Conservation (phyloP, 2,888 invertebrate genomes). For the Erebia ligea region DNA sequence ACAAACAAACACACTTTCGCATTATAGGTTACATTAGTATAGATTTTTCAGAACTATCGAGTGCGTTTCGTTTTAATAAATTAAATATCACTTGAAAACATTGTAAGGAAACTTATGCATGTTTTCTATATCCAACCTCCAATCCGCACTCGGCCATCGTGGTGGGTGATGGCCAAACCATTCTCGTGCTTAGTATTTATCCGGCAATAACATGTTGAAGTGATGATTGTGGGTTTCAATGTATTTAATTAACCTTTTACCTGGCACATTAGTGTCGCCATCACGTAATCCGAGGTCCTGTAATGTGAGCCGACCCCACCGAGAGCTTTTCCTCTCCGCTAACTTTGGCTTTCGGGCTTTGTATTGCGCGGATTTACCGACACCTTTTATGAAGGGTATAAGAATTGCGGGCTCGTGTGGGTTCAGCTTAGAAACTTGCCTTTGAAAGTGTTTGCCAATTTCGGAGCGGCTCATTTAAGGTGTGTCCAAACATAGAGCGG, state of each 20-base stretch:
- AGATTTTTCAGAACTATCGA: too few species aligned
- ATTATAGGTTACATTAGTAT: too few species aligned
- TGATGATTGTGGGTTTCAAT: not conserved
- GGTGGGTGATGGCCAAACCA: too few species aligned
- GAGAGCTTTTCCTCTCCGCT: conserved; percentile 67
- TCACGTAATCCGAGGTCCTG: conserved; percentile 9
- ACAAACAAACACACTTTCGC: too few species aligned
- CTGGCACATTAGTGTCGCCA: not conserved
- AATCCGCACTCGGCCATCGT: too few species aligned
- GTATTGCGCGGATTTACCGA: conserved; percentile 59
- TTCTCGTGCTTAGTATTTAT: too few species aligned
- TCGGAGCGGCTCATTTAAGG: conserved; percentile 24
- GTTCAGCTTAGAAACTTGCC: conserved; percentile 37
- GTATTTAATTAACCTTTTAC: not conserved
- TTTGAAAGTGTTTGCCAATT: conserved; percentile 33
- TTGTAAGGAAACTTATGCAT: too few species aligned
- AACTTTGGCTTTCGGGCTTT: conserved; percentile 59
- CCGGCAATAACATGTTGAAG: too few species aligned
- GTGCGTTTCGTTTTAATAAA: too few species aligned
- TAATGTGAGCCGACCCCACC: conserved; percentile 45
- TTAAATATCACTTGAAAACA: too few species aligned
- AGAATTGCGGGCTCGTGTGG: conserved; percentile 45
- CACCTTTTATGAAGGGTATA: conserved; percentile 60
- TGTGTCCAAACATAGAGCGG: too few species aligned
- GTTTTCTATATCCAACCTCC: too few species aligned